phyloP scores from a whole-genome alignment of 2,797 vertebrate species.

The Enteromius treurensis region DNA sequence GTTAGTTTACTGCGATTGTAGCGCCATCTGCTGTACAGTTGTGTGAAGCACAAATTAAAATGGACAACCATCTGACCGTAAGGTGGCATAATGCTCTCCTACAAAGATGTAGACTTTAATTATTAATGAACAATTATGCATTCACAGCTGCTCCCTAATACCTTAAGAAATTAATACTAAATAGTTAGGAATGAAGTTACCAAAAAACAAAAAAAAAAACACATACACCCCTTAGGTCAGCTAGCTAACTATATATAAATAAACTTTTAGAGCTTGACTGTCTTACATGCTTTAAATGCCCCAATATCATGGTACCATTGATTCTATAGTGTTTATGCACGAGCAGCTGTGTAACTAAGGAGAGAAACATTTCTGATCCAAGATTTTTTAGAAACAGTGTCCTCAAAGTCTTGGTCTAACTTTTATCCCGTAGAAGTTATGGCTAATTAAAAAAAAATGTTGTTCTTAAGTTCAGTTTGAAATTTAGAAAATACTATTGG shows the following conservation, averaged over 20 bases:
- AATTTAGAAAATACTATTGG: not conserved
- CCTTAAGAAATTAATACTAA: not conserved
- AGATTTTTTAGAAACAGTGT: too few species aligned
- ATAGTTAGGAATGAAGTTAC: not conserved
- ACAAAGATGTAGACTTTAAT: not conserved
- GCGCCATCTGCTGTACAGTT: slow-evolving; percentile 59
- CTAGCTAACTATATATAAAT: too few species aligned
- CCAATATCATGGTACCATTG: not conserved
- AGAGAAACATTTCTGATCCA: not conserved
- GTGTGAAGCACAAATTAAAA: not conserved
- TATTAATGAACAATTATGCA: not conserved
- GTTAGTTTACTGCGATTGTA: not conserved
- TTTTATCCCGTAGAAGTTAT: not conserved
- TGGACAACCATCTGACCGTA: not conserved
- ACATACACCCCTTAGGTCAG: too few species aligned
- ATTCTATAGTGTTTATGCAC: not conserved
- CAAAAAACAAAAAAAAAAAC: too few species aligned
- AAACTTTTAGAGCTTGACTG: not conserved
- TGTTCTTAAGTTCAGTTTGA: too few species aligned
- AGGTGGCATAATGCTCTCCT: not conserved
- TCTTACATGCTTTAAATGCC: not conserved
- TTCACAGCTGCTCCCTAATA: not conserved
- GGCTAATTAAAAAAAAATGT: too few species aligned
- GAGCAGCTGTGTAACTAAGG: not conserved
- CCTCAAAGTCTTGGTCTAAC: not conserved